phyloP scores from a whole-genome alignment of 2,888 invertebrate genomes.

The Eilema sororculum region DNA sequence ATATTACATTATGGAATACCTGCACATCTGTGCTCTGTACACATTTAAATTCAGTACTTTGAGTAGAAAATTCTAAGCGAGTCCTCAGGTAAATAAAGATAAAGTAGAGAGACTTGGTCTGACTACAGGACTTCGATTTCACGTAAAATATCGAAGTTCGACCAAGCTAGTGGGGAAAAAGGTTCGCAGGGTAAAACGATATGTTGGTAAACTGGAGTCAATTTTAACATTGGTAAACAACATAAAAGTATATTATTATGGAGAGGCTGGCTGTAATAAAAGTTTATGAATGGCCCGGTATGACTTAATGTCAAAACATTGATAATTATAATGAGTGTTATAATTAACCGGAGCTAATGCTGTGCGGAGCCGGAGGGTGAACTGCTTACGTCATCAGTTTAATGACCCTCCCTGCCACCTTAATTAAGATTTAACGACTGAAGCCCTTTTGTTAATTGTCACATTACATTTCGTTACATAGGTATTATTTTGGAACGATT shows the following conservation, averaged over 20 bases:
- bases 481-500: constrained; percentile 41
- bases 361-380: constrained; percentile 42
- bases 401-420: constrained; percentile 64
- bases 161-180: not conserved
- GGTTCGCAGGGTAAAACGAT: not conserved
- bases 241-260: constrained; percentile 40
- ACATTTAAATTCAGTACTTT: constrained; percentile 36
- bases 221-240: constrained; percentile 31
- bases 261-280: constrained; percentile 35
- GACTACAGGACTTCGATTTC: not conserved
- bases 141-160: not conserved
- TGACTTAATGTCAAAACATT: constrained; percentile 50
- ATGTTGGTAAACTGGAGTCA: constrained; percentile 21
- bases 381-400: constrained; percentile 65
- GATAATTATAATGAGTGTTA: constrained; percentile 51
- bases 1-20: constrained; percentile 28
- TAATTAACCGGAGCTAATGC: constrained; percentile 57
- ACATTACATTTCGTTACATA: constrained; percentile 61
- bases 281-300: constrained; percentile 46
- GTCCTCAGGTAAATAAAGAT: constrained; percentile 25
- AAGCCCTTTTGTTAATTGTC: constrained; percentile 66
- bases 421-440: constrained; percentile 77
- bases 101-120: too few relatives aligned
- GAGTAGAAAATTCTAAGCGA: constrained; percentile 25
- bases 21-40: constrained; percentile 44